Conservation (phyloP, 2,113 vertebrate genomes). For the Perca schrenkii region DNA sequence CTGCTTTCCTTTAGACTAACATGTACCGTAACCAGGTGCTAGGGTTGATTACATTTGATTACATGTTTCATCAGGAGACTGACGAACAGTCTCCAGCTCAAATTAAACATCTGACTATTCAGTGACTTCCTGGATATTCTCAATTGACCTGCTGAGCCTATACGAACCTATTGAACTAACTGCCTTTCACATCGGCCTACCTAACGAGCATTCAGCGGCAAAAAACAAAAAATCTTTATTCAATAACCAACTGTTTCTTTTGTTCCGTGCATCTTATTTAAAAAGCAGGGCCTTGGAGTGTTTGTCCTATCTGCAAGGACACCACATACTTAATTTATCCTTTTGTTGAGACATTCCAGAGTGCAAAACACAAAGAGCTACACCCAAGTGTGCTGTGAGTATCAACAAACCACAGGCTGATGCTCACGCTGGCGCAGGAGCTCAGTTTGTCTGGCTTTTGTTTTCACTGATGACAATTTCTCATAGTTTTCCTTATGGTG, state of each 20-base stretch:
- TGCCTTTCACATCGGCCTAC: not conserved
- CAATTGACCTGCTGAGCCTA: not conserved
- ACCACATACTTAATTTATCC: slow-evolving; percentile 35
- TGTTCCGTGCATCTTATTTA: slow-evolving; percentile 16
- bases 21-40: not conserved
- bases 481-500: not conserved
- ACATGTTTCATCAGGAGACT: slow-evolving; percentile 7
- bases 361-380: slow-evolving; percentile 25
- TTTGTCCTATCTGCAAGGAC: slow-evolving; percentile 41
- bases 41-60: not conserved
- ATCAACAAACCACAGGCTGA: slow-evolving; percentile 35
- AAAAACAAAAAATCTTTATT: slow-evolving; percentile 2
- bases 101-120: slow-evolving; percentile 9
- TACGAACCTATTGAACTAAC: not conserved
- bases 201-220: accelerated
- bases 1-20: not conserved
- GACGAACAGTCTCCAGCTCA: not conserved
- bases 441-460: not conserved
- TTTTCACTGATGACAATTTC: slow-evolving; percentile 26
- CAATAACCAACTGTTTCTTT: slow-evolving; percentile 2
- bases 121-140: not conserved
- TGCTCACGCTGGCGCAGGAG: not conserved
- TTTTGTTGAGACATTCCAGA: slow-evolving; percentile 19
- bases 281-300: not conserved
- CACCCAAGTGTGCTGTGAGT: slow-evolving; percentile 15